Percentiles rank a stretch among this genome's conserved stretches.
Conservation (phyloP, 2,888 invertebrate species). For the Leptopilina myrica region DNA sequence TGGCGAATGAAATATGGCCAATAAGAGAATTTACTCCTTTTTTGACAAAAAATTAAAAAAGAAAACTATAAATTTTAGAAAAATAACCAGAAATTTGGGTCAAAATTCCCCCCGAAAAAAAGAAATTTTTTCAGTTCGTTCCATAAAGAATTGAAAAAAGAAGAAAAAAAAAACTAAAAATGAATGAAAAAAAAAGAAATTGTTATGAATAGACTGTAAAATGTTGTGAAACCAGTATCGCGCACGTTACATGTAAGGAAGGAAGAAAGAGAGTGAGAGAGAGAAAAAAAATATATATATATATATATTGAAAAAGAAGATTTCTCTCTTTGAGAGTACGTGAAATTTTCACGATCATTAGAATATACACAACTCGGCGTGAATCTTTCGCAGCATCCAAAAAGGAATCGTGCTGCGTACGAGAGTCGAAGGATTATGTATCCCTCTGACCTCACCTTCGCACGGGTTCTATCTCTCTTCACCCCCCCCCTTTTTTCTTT, state of each 20-base stretch:
- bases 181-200: too few species aligned
- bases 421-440: conserved; percentile 70
- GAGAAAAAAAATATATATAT: not conserved
- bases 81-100: too few species aligned
- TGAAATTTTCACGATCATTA: conserved; percentile 36
- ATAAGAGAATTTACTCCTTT: too few species aligned
- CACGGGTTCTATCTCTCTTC: conserved; percentile 44
- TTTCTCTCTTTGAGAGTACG: conserved; percentile 16
- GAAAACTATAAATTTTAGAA: too few species aligned
- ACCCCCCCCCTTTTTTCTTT: too few species aligned
- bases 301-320: not conserved
- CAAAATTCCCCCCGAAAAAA: too few species aligned
- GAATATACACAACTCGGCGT: conserved; percentile 16
- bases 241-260: conserved; percentile 14
- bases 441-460: conserved; percentile 61
- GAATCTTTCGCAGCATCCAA: conserved; percentile 57
- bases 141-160: too few species aligned
- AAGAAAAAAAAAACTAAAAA: too few species aligned
- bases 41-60: too few species aligned
- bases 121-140: too few species aligned
- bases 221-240: not conserved
- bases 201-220: conserved; percentile 19
- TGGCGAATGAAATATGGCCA: too few species aligned
- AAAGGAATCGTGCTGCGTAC: conserved; percentile 70
- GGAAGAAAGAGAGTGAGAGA: not conserved